Evolutionary conservation across 2,797 vertebrate genomes (phyloP).

Genomic region (Carduelis carduelis): DNA sequence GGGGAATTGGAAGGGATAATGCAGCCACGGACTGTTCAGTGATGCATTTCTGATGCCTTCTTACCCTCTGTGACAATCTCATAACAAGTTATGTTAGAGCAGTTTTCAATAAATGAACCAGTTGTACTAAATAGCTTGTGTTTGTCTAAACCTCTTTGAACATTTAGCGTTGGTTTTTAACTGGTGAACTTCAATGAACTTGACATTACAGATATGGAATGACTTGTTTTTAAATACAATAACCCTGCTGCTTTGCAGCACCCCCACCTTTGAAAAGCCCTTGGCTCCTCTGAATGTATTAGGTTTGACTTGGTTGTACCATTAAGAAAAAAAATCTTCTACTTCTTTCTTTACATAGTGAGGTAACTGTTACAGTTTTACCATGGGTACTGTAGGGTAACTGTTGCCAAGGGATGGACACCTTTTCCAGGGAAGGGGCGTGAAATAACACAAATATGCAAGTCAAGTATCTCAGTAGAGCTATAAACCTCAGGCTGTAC

Average conservation of each 20-base stretch:
- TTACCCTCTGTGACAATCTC: background rate
- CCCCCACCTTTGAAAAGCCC: background rate
- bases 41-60: background rate
- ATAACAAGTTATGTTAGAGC: background rate
- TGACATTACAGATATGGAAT: background rate
- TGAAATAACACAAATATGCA: background rate
- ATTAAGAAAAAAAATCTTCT: background rate
- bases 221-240: background rate
- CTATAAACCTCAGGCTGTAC: background rate
- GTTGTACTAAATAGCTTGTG: background rate
- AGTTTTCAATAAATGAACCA: background rate
- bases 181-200: background rate
- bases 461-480: background rate
- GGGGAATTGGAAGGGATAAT: background rate
- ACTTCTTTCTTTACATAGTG: background rate
- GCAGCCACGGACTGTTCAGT: fast-evolving
- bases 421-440: background rate
- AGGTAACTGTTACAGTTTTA: background rate
- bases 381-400: fast-evolving
- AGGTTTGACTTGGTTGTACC: background rate
- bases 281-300: background rate
- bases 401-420: background rate
- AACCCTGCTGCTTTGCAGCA: background rate
- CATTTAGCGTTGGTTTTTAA: background rate
- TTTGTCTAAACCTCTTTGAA: background rate